Evolutionary conservation across 2,888 invertebrate genomes (phyloP).

Genomic region (Xestia sexstrigata): DNA sequence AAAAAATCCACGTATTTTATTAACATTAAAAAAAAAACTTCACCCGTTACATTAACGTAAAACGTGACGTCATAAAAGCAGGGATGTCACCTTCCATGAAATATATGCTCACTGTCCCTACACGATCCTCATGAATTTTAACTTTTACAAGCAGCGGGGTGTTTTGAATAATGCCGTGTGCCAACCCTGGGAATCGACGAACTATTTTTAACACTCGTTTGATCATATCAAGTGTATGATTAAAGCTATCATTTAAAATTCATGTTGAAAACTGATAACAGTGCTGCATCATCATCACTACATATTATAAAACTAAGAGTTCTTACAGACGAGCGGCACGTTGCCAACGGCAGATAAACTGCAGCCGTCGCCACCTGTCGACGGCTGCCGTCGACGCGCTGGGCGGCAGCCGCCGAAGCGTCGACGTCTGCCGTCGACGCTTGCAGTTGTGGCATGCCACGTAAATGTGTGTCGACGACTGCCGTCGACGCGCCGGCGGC

Average conservation of each 20-base stretch:
- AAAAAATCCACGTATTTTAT: slow-evolving; percentile 65
- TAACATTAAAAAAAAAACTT: slow-evolving; percentile 71
- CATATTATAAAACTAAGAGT: no score
- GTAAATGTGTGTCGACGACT: no score
- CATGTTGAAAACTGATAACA: slow-evolving; percentile 42
- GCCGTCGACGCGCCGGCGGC: no score
- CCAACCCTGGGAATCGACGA: slow-evolving; percentile 65
- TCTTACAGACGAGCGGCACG: no score
- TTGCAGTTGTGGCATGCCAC: no score
- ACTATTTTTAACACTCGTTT: slow-evolving; percentile 68
- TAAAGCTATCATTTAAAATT: slow-evolving; percentile 59
- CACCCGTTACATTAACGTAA: slow-evolving; percentile 75
- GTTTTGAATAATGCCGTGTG: slow-evolving; percentile 80
- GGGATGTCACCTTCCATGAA: slow-evolving; percentile 75
- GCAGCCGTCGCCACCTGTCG: no score
- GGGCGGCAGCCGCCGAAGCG: no score
- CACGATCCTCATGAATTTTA: slow-evolving; percentile 86
- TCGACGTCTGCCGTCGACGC: no score
- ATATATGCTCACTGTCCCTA: slow-evolving; percentile 76
- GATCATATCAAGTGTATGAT: slow-evolving; percentile 65
- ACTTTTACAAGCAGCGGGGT: slow-evolving; percentile 74
- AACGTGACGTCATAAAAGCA: slow-evolving; percentile 85
- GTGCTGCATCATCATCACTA: no score
- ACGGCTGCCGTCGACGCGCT: no score
- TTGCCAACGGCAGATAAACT: no score